Evolutionary conservation across 1,140 invertebrate genomes (phyloP).

Genomic region (Drosophila pallidifrons): DNA sequence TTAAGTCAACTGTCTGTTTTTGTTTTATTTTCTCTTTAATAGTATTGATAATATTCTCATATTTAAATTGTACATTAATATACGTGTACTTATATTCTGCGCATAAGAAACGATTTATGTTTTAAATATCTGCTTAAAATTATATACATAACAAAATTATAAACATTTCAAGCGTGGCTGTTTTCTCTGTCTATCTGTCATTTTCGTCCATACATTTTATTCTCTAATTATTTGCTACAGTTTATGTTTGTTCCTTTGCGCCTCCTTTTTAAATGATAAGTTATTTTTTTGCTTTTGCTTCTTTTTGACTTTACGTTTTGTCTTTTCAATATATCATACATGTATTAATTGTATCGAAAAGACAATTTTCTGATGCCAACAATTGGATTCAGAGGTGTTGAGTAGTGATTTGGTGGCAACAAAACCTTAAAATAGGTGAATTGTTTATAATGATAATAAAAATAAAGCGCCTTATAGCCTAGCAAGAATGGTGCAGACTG

Average conservation of each 20-base stretch:
- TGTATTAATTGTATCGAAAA: constrained; percentile 14
- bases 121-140: constrained; percentile 77
- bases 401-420: constrained; percentile 16
- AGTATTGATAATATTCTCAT: constrained; percentile 67
- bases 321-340: constrained; percentile 8
- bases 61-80: constrained; percentile 78
- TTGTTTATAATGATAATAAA: constrained; percentile 26
- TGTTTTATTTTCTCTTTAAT: constrained; percentile 67
- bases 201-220: constrained; percentile 62
- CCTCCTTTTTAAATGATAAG: constrained; percentile 24
- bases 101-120: constrained; percentile 72
- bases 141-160: constrained; percentile 83
- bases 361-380: neutral
- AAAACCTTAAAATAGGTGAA: constrained; percentile 30
- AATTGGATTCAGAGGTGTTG: constrained; percentile 9
- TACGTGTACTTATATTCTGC: constrained; percentile 74
- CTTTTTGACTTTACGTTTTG: constrained; percentile 8
- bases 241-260: constrained; percentile 53
- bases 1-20: constrained; percentile 43
- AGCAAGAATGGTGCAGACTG: constrained; percentile 43
- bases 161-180: constrained; percentile 77
- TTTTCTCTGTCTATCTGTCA: constrained; percentile 57
- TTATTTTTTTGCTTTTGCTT: constrained; percentile 40
- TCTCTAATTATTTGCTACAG: constrained; percentile 75
- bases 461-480: constrained; percentile 31